Conservation (phyloP, 2,888 invertebrate species). For the Drosophila fulvimacula region DNA sequence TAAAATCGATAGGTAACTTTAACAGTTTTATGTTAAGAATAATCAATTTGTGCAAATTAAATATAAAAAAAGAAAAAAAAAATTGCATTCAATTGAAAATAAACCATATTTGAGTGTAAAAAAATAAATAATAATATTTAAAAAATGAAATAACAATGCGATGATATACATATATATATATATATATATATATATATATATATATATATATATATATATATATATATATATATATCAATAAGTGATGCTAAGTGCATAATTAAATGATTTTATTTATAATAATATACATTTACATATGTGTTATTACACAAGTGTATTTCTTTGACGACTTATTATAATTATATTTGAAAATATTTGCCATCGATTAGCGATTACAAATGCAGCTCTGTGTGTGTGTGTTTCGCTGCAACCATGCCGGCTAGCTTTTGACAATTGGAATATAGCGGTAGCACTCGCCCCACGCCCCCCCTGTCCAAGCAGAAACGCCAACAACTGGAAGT, state of each 20-base stretch:
- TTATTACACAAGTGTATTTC: not conserved
- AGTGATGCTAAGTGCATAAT: too few relatives aligned
- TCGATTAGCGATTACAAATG: slow-evolving; percentile 16
- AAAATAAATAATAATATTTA: too few relatives aligned
- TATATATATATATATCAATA: not conserved
- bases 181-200: not conserved
- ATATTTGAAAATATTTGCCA: slow-evolving; percentile 3
- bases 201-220: not conserved
- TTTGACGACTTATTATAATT: not conserved
- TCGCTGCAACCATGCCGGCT: slow-evolving; percentile 53
- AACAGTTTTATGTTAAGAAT: slow-evolving; percentile 8
- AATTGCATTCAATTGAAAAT: not conserved
- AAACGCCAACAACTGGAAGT: slow-evolving; percentile 38
- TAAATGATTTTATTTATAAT: not conserved
- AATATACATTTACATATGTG: not conserved
- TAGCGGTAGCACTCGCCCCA: not conserved
- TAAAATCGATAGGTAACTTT: not conserved
- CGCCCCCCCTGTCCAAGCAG: not conserved
- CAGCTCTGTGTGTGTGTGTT: slow-evolving; percentile 28
- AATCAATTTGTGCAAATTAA: not conserved
- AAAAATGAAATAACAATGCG: not conserved
- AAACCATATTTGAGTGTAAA: too few relatives aligned
- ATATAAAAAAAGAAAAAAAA: not conserved
- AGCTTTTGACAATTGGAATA: slow-evolving; percentile 60
- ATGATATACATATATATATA: not conserved